Percentiles rank a stretch among this genome's conserved stretches.
Conservation (phyloP, 2,888 invertebrate genomes). For the Nomada hirtipes region DNA sequence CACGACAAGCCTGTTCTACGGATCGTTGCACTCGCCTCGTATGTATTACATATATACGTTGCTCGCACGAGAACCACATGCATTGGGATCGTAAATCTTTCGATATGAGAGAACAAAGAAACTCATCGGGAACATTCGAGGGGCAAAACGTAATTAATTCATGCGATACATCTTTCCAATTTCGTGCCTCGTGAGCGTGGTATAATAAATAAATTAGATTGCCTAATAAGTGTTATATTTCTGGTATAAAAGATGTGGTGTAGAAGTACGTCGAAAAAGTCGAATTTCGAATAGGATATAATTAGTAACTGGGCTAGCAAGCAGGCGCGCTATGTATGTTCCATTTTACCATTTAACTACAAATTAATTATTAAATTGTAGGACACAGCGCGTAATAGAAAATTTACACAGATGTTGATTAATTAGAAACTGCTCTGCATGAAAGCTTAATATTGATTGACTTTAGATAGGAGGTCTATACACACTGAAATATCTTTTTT, state of each 20-base stretch:
- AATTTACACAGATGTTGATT: neutral
- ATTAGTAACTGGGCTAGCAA: slow-evolving; percentile 25
- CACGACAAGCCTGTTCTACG: slow-evolving; percentile 43
- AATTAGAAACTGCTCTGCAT: neutral
- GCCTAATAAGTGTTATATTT: neutral
- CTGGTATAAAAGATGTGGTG: too few relatives aligned
- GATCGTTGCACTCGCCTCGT: slow-evolving; percentile 43
- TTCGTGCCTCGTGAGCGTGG: neutral
- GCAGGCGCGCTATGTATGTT: neutral
- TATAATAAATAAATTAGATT: too few relatives aligned
- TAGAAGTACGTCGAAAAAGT: too few relatives aligned
- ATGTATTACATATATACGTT: slow-evolving; percentile 2
- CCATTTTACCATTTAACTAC: slow-evolving; percentile 30
- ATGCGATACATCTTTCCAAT: neutral
- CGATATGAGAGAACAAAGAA: neutral
- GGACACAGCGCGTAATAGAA: too few relatives aligned
- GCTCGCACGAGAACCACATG: neutral
- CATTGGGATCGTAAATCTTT: slow-evolving; percentile 6
- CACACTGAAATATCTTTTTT: neutral
- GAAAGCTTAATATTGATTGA: neutral
- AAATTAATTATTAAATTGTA: slow-evolving; percentile 5
- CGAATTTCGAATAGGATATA: slow-evolving; percentile 10
- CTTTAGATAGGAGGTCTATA: neutral
- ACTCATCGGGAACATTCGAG: neutral
- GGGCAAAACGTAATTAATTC: neutral